Evolutionary conservation across 2,113 vertebrate genomes (phyloP).

Genomic region (Alosa alosa): DNA sequence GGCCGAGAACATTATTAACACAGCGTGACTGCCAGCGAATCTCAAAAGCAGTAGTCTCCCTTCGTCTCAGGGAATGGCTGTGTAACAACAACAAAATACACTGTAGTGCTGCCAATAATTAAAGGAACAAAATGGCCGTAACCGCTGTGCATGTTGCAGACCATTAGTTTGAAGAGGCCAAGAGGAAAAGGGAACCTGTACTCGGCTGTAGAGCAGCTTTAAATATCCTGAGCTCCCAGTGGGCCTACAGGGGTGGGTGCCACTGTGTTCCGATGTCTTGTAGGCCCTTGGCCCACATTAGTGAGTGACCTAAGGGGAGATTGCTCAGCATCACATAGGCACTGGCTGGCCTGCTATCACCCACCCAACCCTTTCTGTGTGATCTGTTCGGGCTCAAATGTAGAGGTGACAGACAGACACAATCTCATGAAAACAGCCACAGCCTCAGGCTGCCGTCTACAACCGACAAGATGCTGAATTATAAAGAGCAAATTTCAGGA

Average conservation of each 20-base stretch:
- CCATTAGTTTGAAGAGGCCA: neutral
- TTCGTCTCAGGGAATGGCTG: neutral
- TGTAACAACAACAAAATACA: neutral
- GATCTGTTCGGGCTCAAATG: neutral
- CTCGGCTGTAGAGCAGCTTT: neutral
- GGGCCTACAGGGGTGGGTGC: neutral
- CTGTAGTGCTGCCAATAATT: neutral
- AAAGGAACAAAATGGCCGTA: neutral
- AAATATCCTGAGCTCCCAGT: neutral
- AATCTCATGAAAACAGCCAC: neutral
- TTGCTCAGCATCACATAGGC: neutral
- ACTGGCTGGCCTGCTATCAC: neutral
- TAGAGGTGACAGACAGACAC: neutral
- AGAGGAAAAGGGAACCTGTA: neutral
- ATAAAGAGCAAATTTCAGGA: neutral
- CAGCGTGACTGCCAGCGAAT: neutral
- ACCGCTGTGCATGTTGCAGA: neutral
- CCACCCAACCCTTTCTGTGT: neutral
- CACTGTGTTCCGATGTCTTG: neutral
- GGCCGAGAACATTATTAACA: neutral
- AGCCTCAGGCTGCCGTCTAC: neutral
- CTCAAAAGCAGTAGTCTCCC: neutral
- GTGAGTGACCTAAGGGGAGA: neutral
- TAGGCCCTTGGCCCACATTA: neutral
- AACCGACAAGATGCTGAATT: neutral